Evolutionary conservation across 2,888 invertebrate genomes (phyloP).

Genomic region (Apoda limacodes): DNA sequence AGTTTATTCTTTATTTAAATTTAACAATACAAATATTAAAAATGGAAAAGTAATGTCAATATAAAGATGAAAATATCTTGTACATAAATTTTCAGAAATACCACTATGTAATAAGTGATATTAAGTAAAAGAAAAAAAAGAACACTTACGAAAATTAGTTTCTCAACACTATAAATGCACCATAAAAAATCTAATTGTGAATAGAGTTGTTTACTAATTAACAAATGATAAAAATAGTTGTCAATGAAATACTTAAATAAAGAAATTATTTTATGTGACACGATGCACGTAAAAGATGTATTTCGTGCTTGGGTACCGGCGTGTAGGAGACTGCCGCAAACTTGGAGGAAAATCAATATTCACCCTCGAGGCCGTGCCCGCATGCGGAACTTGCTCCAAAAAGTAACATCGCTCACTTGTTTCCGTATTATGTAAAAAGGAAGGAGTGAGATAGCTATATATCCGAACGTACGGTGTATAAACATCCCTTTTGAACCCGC

Average conservation of each 20-base stretch:
- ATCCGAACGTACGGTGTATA: conserved; percentile 28
- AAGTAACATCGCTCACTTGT: conserved; percentile 57
- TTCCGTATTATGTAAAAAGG: conserved; percentile 62
- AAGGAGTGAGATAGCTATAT: conserved; percentile 39
- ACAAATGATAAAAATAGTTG: too few species aligned
- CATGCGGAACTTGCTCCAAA: conserved; percentile 56
- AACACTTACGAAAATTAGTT: conserved; percentile 51
- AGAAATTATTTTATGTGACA: conserved; percentile 37
- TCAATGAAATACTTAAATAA: too few species aligned
- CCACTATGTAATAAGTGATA: too few species aligned
- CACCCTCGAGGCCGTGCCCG: conserved; percentile 48
- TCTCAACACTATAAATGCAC: conserved; percentile 49
- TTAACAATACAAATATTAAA: too few species aligned
- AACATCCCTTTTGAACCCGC: conserved; percentile 41
- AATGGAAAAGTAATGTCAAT: too few species aligned
- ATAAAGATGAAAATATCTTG: too few species aligned
- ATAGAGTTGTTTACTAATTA: conserved; percentile 20
- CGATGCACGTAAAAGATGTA: conserved; percentile 54
- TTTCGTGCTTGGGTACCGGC: conserved; percentile 63
- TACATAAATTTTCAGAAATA: too few species aligned
- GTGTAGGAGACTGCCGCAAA: conserved; percentile 63
- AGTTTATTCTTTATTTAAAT: too few species aligned
- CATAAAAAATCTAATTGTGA: conserved; percentile 25
- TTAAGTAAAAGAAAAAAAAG: too few species aligned
- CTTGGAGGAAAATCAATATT: conserved; percentile 63